A percentile compares a stretch with the other conserved stretches of the same genome.
phyloP scores from a whole-genome alignment of 2,113 vertebrate genomes.

The Dasyornis broadbenti region DNA sequence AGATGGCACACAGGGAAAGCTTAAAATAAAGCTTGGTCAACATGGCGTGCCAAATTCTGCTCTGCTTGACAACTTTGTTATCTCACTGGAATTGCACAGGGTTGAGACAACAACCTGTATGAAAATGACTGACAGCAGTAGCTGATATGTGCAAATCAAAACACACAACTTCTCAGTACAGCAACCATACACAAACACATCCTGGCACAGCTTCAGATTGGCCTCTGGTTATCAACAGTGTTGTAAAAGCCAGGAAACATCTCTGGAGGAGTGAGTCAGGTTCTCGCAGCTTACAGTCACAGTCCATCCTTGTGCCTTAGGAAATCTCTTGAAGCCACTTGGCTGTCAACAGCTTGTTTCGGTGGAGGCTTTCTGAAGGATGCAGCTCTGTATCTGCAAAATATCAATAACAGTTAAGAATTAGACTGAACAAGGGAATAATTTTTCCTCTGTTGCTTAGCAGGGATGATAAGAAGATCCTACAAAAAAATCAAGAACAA shows the following conservation, averaged over 20 bases:
- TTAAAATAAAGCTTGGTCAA: background rate
- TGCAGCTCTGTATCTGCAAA: conserved; percentile 58
- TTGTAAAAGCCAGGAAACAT: conserved; percentile 75
- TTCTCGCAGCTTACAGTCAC: conserved; percentile 71
- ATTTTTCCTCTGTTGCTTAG: background rate
- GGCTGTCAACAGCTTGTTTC: conserved; percentile 11
- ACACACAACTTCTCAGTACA: background rate
- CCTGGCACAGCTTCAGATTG: conserved; percentile 45
- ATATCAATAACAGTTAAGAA: background rate
- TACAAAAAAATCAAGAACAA: background rate
- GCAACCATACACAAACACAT: background rate
- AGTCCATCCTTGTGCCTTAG: conserved; percentile 67
- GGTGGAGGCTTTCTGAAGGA: conserved; percentile 38
- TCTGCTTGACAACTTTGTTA: background rate
- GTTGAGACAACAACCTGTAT: background rate
- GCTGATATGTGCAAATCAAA: background rate
- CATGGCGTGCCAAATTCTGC: background rate
- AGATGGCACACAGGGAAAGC: background rate
- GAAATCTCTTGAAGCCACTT: conserved; percentile 67
- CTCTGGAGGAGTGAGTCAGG: conserved; percentile 68
- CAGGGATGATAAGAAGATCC: background rate
- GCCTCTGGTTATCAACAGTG: conserved; percentile 65
- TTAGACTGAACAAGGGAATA: background rate
- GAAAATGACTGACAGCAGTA: background rate
- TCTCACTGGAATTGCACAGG: background rate